phyloP scores from a whole-genome alignment of 2,888 invertebrate genomes.

The Apodemia zela region DNA sequence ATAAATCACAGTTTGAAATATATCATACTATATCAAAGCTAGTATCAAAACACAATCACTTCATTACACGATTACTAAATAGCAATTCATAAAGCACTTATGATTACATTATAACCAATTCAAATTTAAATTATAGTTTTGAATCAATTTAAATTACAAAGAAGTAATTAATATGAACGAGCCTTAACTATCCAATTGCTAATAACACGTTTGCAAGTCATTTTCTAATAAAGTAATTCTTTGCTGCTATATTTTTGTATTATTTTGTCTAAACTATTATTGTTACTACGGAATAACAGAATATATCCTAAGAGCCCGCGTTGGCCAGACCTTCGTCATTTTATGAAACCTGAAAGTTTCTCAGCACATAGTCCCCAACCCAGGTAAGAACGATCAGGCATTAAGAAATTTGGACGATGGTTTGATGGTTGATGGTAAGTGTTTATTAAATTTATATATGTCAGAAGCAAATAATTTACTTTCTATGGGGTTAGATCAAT shows the following conservation, averaged over 20 bases:
- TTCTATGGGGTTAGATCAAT: too few relatives aligned
- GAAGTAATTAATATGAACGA: not conserved
- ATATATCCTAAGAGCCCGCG: too few relatives aligned
- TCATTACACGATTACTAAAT: not conserved
- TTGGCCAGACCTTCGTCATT: too few relatives aligned
- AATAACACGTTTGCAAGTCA: not conserved
- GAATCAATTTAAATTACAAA: slow-evolving; percentile 9
- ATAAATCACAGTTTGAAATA: not conserved
- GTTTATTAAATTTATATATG: too few relatives aligned
- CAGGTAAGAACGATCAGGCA: too few relatives aligned
- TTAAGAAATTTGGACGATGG: too few relatives aligned
- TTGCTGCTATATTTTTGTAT: not conserved
- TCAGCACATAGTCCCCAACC: too few relatives aligned
- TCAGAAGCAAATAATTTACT: too few relatives aligned
- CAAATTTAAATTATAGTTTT: slow-evolving; percentile 13
- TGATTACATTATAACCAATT: slow-evolving; percentile 5
- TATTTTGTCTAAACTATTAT: too few relatives aligned
- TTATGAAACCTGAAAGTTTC: too few relatives aligned
- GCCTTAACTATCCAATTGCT: not conserved
- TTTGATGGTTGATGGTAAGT: too few relatives aligned
- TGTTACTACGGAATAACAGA: too few relatives aligned
- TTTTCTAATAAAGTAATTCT: not conserved
- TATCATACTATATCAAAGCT: slow-evolving; percentile 4
- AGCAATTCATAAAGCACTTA: slow-evolving; percentile 7
- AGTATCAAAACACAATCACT: not conserved